Conservation (phyloP, 2,888 invertebrate species). For the Nematopogon swammerdamellus region DNA sequence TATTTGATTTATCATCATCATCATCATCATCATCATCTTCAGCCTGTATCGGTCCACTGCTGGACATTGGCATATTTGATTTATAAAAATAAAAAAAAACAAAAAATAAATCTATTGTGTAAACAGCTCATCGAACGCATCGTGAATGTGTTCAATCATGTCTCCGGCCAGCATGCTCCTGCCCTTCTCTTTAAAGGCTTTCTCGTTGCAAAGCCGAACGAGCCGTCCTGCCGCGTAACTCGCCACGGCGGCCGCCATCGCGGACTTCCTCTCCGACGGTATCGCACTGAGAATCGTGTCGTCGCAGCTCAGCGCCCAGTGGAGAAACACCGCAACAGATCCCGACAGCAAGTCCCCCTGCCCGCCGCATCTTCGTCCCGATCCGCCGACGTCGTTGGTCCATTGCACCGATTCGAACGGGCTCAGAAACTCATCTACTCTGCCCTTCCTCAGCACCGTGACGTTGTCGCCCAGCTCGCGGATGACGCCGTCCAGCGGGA, state of each 20-base stretch:
- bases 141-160: constrained; percentile 80
- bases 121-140: constrained; percentile 60
- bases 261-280: constrained; percentile 22
- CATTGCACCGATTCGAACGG: constrained; percentile 40
- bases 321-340: constrained; percentile 75
- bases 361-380: constrained; percentile 91
- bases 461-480: constrained; percentile 52
- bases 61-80: no score
- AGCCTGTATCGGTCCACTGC: no score
- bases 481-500: constrained; percentile 36
- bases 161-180: constrained; percentile 85
- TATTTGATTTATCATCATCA: no score
- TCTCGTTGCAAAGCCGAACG: constrained; percentile 74
- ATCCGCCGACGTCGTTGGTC: constrained; percentile 67
- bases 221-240: constrained; percentile 81
- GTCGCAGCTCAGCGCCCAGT: constrained; percentile 64
- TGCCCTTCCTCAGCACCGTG: constrained; percentile 76
- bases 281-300: constrained; percentile 18
- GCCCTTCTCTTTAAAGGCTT: constrained; percentile 73
- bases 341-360: constrained; percentile 96
- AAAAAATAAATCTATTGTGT: constrained; percentile 12
- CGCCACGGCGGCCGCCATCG: constrained; percentile 63
- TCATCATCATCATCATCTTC: no score
- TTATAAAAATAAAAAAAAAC: no score
- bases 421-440: constrained; percentile 63